Evolutionary conservation across 2,113 vertebrate species (phyloP).

Genomic region (Donacobius atricapilla): DNA sequence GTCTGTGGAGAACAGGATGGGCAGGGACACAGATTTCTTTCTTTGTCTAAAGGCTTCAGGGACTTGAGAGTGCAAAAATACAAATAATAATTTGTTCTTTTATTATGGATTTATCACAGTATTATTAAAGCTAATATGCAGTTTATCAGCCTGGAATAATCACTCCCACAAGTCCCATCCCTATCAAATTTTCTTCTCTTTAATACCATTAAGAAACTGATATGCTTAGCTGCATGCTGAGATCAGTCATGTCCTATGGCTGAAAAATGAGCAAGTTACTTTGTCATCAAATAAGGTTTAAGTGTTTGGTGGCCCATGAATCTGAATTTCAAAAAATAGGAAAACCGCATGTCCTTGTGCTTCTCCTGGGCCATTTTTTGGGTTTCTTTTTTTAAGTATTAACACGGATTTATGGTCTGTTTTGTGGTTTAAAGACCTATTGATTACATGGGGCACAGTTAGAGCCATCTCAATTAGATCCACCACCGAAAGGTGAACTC

Average conservation of each 20-base stretch:
- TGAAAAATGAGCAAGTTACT: background rate
- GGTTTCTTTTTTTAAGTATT: background rate
- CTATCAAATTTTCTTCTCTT: background rate
- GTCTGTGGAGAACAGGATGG: slow-evolving; percentile 1
- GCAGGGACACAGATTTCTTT: background rate
- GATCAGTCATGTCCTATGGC: background rate
- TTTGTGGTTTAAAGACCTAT: background rate
- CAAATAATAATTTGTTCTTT: background rate
- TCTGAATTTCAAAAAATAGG: background rate
- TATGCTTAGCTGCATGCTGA: background rate
- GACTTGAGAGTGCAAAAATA: background rate
- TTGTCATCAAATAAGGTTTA: background rate
- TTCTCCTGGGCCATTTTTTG: background rate
- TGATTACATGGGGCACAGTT: background rate
- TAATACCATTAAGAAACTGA: background rate
- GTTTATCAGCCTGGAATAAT: background rate
- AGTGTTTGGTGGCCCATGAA: background rate
- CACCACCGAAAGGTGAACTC: background rate
- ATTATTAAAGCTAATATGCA: background rate
- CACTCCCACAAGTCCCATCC: background rate
- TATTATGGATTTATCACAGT: background rate
- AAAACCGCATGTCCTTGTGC: background rate
- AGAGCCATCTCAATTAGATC: background rate
- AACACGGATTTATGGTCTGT: background rate
- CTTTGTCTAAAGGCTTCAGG: slow-evolving; percentile 1